Evolutionary conservation across 2,888 invertebrate species (phyloP).

Genomic region (Andrena minutula): DNA sequence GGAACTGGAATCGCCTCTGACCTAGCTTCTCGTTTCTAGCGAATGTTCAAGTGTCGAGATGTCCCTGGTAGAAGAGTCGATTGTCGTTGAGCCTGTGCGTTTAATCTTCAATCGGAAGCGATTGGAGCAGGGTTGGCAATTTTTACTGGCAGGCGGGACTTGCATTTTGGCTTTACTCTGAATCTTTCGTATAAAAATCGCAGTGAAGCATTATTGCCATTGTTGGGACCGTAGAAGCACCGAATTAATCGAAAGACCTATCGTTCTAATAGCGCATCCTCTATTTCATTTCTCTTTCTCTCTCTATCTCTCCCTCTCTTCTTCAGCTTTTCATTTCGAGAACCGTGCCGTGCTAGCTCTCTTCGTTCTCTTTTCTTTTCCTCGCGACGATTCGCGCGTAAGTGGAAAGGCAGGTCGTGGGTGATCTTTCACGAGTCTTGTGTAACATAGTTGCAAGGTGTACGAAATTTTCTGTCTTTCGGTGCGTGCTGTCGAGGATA

Average conservation of each 20-base stretch:
- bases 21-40: no score
- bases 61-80: no score
- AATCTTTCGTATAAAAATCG: constrained; percentile 50
- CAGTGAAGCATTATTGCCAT: constrained; percentile 47
- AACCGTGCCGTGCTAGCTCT: constrained; percentile 31
- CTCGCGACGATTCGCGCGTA: constrained; percentile 19
- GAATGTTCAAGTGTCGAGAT: no score
- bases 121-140: not conserved
- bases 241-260: constrained; percentile 30
- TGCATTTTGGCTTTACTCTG: constrained; percentile 67
- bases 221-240: constrained; percentile 52
- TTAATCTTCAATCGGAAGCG: no score
- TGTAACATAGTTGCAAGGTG: constrained; percentile 47
- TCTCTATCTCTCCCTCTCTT: constrained; percentile 12
- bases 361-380: constrained; percentile 34
- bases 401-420: constrained; percentile 16
- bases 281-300: not conserved
- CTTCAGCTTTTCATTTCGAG: constrained; percentile 29
- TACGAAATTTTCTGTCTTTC: constrained; percentile 25
- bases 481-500: constrained; percentile 28
- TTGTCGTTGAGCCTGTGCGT: not conserved
- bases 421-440: constrained; percentile 27
- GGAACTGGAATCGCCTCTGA: no score
- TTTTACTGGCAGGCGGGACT: constrained; percentile 59
- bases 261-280: constrained; percentile 28